A percentile compares a stretch with the other conserved stretches of the same genome.
Evolutionary conservation across 1,140 invertebrate species (phyloP).

Genomic region (Neodiprion virginianus): DNA sequence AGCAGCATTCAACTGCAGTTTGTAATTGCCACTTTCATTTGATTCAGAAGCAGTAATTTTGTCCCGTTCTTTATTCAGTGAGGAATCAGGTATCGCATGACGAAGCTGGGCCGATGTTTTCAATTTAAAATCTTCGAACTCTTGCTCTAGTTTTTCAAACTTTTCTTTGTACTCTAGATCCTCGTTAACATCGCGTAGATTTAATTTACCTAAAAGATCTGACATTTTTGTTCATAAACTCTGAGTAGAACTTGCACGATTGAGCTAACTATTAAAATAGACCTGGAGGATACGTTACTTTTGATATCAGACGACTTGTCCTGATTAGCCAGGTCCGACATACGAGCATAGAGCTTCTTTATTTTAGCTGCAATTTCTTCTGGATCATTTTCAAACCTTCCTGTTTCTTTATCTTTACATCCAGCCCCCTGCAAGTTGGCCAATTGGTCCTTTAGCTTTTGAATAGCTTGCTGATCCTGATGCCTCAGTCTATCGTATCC

Average conservation of each 20-base stretch:
- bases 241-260: neutral
- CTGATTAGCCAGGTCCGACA: conserved; percentile 51
- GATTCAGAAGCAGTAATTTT: conserved; percentile 40
- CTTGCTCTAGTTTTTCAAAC: conserved; percentile 55
- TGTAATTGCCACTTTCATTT: conserved; percentile 47
- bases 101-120: conserved; percentile 51
- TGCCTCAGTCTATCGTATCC: conserved; percentile 77
- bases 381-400: conserved; percentile 37
- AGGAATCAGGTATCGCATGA: conserved; percentile 51
- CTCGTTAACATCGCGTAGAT: conserved; percentile 41
- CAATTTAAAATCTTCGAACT: conserved; percentile 59
- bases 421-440: conserved; percentile 50
- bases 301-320: conserved; percentile 45
- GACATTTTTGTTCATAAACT: conserved; percentile 23
- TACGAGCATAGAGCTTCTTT: conserved; percentile 42
- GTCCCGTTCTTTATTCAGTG: conserved; percentile 29
- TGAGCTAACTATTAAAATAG: neutral
- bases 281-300: conserved; percentile 35
- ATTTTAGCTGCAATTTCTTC: conserved; percentile 49
- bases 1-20: conserved; percentile 58
- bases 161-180: conserved; percentile 60
- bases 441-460: conserved; percentile 71
- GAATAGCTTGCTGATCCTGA: conserved; percentile 78
- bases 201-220: conserved; percentile 47
- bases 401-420: conserved; percentile 42